Base-by-base conservation (phyloP, 2,888 invertebrate species). In the Athetis lepigone region DNA sequence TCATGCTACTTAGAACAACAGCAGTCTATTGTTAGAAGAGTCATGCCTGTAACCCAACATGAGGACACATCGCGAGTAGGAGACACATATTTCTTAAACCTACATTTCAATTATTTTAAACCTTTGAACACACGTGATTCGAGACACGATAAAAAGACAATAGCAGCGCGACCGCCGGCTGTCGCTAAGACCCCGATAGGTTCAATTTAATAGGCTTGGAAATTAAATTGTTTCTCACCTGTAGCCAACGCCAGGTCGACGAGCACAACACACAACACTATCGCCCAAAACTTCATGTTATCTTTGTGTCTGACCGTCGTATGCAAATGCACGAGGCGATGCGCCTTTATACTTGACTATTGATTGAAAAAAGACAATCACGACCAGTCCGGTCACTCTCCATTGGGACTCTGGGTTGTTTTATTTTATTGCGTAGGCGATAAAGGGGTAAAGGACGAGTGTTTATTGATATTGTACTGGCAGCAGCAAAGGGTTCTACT, bases 251-350 rank as follows among this genome's bases (percentile, higher is more conserved):
- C 49, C 37, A 79, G 18, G 27, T 60, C 46, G 33, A 57, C 23
- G 45, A 62, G 37, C 39, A 80, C 29, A 42, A 72, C 19, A 43
- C 71, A 54, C 11, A 69, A 43, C 51, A 75, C 51, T 18, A 63
- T 6, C n/a, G 39, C 39, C 68, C 56, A 80, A 37, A 62, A 62
- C 57, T 66, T 77, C 78, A 79, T 79, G 0, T 55, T 71, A 18
- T 27, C 49, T 64, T 18, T 59, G 29, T 13, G 18, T 51, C 39
- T 3, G 5, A 56, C 6, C 27, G 7, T 21, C 6, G 42, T 56
- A 62, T 42, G 46, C 50, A 54, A 47, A 57, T 54, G 43, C 18
- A 50, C 16, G 0, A 5, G 58, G 25, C 40, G 52, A 51, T 51
- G 58, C 62, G 59, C 54, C 39, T 58, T 36, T 71, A 47, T 39